A percentile compares a stretch with the other conserved stretches of the same genome.
phyloP scores from a whole-genome alignment of 2,797 vertebrate species.

The Pyrocephalus nanus region DNA sequence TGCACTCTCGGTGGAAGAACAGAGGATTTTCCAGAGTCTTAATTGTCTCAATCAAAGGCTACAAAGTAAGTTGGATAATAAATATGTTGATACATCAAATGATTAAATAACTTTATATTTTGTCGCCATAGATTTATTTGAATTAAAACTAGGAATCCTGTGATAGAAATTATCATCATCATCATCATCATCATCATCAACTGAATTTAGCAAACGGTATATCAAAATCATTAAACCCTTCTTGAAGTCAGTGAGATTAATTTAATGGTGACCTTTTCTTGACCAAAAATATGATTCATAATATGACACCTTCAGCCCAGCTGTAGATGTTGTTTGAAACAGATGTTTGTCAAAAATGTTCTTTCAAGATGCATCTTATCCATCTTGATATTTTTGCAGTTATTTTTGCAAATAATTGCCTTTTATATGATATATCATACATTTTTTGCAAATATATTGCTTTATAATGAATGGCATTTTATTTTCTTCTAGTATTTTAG shows the following conservation, averaged over 20 bases:
- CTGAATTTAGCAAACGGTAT: not conserved
- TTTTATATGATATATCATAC: not conserved
- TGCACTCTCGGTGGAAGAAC: constrained; percentile 84
- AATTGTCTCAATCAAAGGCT: constrained; percentile 74
- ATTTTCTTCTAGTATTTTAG: not conserved
- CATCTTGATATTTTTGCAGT: not conserved
- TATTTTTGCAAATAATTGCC: not conserved
- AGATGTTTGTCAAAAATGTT: not conserved
- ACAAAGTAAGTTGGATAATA: constrained; percentile 70
- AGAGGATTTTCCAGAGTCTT: constrained; percentile 85
- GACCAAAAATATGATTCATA: not conserved
- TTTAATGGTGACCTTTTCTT: not conserved
- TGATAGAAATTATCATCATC: not conserved
- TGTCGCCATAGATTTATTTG: not conserved
- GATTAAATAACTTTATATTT: not conserved
- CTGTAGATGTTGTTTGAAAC: not conserved
- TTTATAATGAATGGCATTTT: not conserved
- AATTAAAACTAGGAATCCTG: not conserved
- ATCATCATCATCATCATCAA: not conserved
- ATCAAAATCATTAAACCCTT: not conserved
- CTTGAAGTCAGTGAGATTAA: not conserved
- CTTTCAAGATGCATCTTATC: not conserved
- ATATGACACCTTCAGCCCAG: not conserved
- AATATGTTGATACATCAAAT: not conserved
- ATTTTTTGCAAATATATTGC: not conserved